Evolutionary conservation across 2,113 vertebrate species (phyloP), one percentile per base, ranked within the genome.

Genomic region (Percopsis transmontana): DNA sequence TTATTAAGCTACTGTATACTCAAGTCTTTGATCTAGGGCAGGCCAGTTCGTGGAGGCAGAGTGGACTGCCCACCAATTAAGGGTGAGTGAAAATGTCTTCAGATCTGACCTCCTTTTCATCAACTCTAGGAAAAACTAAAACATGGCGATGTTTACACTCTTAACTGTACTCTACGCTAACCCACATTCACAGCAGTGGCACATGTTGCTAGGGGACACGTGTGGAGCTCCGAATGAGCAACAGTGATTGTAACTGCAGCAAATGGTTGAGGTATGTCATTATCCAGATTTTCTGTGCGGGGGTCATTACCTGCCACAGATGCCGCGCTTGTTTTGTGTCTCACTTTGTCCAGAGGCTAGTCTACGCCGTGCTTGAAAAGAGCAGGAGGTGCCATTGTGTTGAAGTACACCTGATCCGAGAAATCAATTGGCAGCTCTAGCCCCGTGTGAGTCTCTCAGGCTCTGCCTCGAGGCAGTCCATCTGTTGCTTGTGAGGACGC

Each of bases 261-360:
- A 88, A 89, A 91, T 87, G 88, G 85, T 70, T 44, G 65, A 73
- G 85, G 69, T 83, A 48, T 83, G 81, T 81, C 79, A 76, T 85
- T 87, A 85, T 76, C 74, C 81, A 80, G 87, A 87, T 86, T 89
- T 82, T 33, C 57, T 81, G 68, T 70, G 58, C 64, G 66, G 74
- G 84, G 82, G 85, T 87, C 85, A 85, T 83, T 89, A 87, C 85
- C 86, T 87, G 86, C 76, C 89, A 89, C 85, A 89, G 89, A 88
- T 88, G 89, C 85, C 87, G 57, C 70, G 66, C 79, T 83, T 85
- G 81, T 86, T 89, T 66, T 83, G 84, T 76, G 82, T 88, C 77
- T 75, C 56, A 66, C 14, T 80, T 85, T 84, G 80, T 83, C 84
- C 86, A n/a, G 70, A 74, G 87, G 87, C 85, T 41, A 68, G 64